Evolutionary conservation across 2,113 vertebrate genomes (phyloP), one percentile per base, ranked within the genome.

Genomic region (Montifringilla adamsi): DNA sequence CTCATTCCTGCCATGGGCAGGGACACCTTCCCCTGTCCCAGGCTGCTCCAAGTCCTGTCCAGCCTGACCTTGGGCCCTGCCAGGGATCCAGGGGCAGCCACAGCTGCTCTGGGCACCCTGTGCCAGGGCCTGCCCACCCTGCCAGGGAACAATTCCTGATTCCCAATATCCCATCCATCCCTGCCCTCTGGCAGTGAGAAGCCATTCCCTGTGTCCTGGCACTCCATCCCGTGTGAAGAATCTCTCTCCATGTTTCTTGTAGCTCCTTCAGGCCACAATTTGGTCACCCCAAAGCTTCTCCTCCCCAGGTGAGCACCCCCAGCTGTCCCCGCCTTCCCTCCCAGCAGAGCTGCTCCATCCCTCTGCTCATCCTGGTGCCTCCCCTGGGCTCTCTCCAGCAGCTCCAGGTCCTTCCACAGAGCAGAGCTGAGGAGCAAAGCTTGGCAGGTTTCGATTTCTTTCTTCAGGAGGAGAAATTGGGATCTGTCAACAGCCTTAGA

Each of bases 151-250:
- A 66, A 46, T 80, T 80, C 77, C 77, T 53, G 1, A 50, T 53
- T 0, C 27, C 50, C 41, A 56, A 16, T 6, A 10, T 56, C 50
- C 62, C 77, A 37, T 31, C 62, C 7, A 15, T 0, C 77, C 60
- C 59, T 85, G 82, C 11, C 41, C 41, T 56, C 49, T 56, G 82
- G 28, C 49, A 64, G 0, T 55, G 11, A 22, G 39, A 84, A 84
- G 11, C 18, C 47, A 64, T 64, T 39, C 59, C 58, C 56, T 2
- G 1, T 24, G 37, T 44, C 37, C 13, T 64, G 58, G 0, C 18
- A 0, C 47, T 74, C n/a, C 49, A 64, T 3, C 13, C 17, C 14
- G 31, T 37, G 21, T 5, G 0, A 2, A 11, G 0, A 31, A 3
- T 18, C 33, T 28, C 47, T 62, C n/a, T 19, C 41, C 27, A 31